A percentile compares a stretch with the other conserved stretches of the same genome.
Conservation (phyloP, 1,140 invertebrate species). For the Galleria mellonella region DNA sequence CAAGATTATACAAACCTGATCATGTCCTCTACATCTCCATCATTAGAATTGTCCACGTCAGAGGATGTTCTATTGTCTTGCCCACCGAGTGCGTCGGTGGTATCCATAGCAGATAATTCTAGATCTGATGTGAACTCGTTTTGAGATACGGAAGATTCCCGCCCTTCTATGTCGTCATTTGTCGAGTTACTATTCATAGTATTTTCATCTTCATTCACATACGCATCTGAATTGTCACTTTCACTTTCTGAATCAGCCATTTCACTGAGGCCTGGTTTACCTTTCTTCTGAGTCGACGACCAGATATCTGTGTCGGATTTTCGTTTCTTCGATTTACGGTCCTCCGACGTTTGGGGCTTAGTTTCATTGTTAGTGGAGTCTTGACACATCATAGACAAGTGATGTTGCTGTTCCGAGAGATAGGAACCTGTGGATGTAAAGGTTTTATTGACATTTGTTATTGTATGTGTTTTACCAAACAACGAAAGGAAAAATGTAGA, state of each 20-base stretch:
- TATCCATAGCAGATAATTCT: slow-evolving; percentile 78
- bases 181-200: slow-evolving; percentile 67
- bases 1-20: slow-evolving; percentile 63
- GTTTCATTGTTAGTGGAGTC: slow-evolving; percentile 28
- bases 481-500: no score
- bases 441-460: not conserved
- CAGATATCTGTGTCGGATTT: slow-evolving; percentile 55
- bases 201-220: slow-evolving; percentile 72
- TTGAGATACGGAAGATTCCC: slow-evolving; percentile 73
- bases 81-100: slow-evolving; percentile 72
- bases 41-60: slow-evolving; percentile 77
- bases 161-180: slow-evolving; percentile 70
- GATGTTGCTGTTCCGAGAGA: slow-evolving; percentile 68
- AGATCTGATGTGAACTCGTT: slow-evolving; percentile 77
- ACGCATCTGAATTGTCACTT: slow-evolving; percentile 76
- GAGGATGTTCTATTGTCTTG: slow-evolving; percentile 71
- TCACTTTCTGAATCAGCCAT: slow-evolving; percentile 79
- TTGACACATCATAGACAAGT: slow-evolving; percentile 58
- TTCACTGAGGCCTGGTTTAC: slow-evolving; percentile 54
- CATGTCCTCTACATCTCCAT: slow-evolving; percentile 77
- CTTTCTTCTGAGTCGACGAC: slow-evolving; percentile 49
- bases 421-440: slow-evolving; percentile 46
- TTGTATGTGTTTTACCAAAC: no score
- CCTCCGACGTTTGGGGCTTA: slow-evolving; percentile 37
- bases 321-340: slow-evolving; percentile 63